phyloP scores from a whole-genome alignment of 2,113 vertebrate genomes.

The Progne subis region DNA sequence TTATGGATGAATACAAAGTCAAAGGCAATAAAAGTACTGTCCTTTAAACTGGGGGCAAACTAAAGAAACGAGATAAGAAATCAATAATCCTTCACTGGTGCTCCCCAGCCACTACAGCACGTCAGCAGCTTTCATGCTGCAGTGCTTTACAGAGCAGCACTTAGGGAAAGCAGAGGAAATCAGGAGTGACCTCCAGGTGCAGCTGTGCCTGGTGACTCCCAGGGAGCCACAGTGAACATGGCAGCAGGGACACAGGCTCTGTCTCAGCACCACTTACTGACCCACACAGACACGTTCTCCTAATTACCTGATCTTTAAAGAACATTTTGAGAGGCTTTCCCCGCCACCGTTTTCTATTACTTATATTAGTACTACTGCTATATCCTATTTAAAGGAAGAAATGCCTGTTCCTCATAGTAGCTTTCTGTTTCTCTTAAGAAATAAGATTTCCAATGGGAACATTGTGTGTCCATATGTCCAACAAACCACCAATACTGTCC shows the following conservation, averaged over 20 bases:
- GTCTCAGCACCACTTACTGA: not conserved
- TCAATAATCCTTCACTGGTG: not conserved
- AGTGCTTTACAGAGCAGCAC: not conserved
- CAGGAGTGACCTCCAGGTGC: not conserved
- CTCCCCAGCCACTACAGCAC: not conserved
- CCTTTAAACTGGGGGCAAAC: not conserved
- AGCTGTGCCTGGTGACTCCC: not conserved
- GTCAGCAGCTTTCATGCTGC: not conserved
- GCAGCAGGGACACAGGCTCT: not conserved
- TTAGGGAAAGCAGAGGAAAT: not conserved
- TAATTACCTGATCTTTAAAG: not conserved
- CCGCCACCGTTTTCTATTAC: not conserved
- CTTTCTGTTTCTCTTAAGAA: not conserved
- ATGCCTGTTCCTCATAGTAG: not conserved
- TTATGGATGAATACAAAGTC: not conserved
- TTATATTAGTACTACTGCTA: not conserved
- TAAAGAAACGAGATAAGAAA: not conserved
- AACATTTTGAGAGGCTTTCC: not conserved
- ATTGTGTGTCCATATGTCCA: not conserved
- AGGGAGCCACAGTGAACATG: not conserved
- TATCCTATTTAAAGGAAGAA: not conserved
- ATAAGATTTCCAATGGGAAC: not conserved
- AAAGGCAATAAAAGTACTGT: not conserved
- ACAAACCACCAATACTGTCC: not conserved
- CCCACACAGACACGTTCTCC: not conserved